Conservation (phyloP, 2,888 invertebrate genomes). For the Smittia sp. region DNA sequence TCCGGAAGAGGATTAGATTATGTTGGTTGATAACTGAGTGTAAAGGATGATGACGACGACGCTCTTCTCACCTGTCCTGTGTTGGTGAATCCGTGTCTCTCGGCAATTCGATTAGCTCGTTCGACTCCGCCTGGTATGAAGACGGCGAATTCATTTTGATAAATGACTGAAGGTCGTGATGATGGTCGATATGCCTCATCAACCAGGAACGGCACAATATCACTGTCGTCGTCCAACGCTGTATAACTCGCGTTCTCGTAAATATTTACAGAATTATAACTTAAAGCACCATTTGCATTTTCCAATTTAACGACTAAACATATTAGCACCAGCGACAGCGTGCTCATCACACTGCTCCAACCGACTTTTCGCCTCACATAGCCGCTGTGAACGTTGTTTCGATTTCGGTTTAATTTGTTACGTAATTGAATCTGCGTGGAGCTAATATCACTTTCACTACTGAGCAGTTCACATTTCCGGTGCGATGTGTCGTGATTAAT, state of each 20-base stretch:
- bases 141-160: slow-evolving; percentile 82
- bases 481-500: neutral
- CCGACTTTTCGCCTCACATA: slow-evolving; percentile 36
- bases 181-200: neutral
- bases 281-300: slow-evolving; percentile 39
- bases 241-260: slow-evolving; percentile 20
- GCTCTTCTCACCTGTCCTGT: slow-evolving; percentile 75
- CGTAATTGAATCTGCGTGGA: slow-evolving; percentile 27
- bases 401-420: slow-evolving; percentile 24
- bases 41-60: neutral
- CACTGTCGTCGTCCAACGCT: neutral
- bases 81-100: slow-evolving; percentile 81
- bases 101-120: slow-evolving; percentile 74
- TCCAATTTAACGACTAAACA: slow-evolving; percentile 39
- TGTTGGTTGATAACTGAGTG: neutral
- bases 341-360: slow-evolving; percentile 13
- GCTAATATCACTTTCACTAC: slow-evolving; percentile 39
- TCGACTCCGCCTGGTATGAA: slow-evolving; percentile 71
- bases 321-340: slow-evolving; percentile 31
- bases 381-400: slow-evolving; percentile 31
- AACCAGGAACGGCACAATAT: slow-evolving; percentile 4
- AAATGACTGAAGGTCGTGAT: slow-evolving; percentile 55
- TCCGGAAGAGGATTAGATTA: neutral
- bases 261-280: slow-evolving; percentile 39
- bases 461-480: slow-evolving; percentile 19